A percentile compares a stretch with the other conserved stretches of the same genome.
Conservation (phyloP, 37 sponge, comb jelly and placozoan species). For the Ianthella basta region DNA sequence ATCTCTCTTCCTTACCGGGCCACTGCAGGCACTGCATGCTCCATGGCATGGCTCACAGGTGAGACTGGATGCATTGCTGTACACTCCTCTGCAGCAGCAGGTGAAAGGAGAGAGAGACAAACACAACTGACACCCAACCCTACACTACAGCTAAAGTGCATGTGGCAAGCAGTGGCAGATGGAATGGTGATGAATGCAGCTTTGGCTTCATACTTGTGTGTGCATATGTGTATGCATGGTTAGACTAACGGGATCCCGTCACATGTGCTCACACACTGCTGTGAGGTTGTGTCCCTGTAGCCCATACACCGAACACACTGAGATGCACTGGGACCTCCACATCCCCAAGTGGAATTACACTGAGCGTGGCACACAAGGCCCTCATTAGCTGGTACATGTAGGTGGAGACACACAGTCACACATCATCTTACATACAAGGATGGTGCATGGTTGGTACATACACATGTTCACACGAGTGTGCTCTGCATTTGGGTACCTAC, state of each 20-base stretch:
- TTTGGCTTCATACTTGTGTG: not conserved
- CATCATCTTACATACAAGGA: too few relatives aligned
- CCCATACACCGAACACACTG: constrained; percentile 76
- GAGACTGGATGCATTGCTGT: constrained; percentile 20
- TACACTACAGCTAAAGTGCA: not conserved
- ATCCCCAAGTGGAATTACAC: constrained; percentile 52
- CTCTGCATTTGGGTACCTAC: not conserved
- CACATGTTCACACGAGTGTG: not conserved
- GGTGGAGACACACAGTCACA: too few relatives aligned
- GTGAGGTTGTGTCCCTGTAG: constrained; percentile 36
- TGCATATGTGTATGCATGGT: not conserved
- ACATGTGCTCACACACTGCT: constrained; percentile 57
- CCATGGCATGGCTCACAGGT: constrained; percentile 54
- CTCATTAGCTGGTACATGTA: constrained; percentile 19
- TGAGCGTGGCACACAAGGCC: constrained; percentile 57
- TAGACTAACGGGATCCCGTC: constrained; percentile 30
- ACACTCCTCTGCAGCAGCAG: constrained; percentile 7
- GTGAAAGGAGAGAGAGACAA: not conserved
- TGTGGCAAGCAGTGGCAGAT: too few relatives aligned
- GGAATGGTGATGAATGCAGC: not conserved
- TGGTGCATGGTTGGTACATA: too few relatives aligned
- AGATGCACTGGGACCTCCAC: constrained; percentile 62
- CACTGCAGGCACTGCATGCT: constrained; percentile 38
- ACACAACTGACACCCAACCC: not conserved
- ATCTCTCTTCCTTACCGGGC: constrained; percentile 37